Evolutionary conservation across 2,797 vertebrate genomes (phyloP).

Genomic region (Manis crassicaudata): DNA sequence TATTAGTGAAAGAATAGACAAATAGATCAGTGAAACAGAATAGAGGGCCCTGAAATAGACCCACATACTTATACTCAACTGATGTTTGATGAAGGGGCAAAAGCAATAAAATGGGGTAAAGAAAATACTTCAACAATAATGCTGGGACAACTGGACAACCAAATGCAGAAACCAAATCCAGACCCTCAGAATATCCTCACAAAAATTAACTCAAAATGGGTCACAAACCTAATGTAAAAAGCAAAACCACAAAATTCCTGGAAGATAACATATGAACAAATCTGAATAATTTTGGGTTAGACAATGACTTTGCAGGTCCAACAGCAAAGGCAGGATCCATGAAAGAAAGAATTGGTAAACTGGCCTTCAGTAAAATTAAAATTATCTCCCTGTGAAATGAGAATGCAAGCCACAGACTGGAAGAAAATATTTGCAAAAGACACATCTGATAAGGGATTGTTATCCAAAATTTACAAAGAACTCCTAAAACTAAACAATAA

Average conservation of each 20-base stretch:
- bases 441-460: background rate
- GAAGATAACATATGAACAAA: background rate
- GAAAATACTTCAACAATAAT: background rate
- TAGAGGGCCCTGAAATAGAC: background rate
- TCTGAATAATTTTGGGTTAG: background rate
- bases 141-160: background rate
- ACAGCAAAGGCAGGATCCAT: background rate
- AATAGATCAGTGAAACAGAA: background rate
- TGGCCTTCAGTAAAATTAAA: background rate
- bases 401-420: background rate
- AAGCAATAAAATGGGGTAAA: background rate
- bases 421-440: background rate
- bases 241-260: background rate
- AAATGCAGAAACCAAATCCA: background rate
- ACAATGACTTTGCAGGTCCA: background rate
- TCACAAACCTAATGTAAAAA: background rate
- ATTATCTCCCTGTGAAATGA: background rate
- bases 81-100: background rate
- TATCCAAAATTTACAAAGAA: background rate
- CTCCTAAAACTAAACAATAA: background rate
- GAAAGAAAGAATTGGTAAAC: background rate
- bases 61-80: background rate
- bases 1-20: background rate
- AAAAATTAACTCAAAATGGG: background rate
- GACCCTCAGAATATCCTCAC: background rate